These are phyloP conservation scores for Thamnophis elegans DNA, from an alignment of 2,797 vertebrate genomes.

Conservation along the genomic window DNA sequence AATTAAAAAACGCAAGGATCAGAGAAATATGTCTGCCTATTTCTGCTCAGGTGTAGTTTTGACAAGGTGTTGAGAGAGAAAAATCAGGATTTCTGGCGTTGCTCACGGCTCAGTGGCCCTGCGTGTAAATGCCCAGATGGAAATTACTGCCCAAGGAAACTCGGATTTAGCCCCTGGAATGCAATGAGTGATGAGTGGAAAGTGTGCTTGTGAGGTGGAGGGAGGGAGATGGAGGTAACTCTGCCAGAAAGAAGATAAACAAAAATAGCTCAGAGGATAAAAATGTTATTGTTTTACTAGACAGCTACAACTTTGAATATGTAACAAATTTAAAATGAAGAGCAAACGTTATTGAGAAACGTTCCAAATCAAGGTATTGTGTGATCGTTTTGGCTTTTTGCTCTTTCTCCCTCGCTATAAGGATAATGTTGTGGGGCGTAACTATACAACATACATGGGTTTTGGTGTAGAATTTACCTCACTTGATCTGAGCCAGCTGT, in stretches of 20 bases:
- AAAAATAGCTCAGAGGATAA: too few relatives aligned
- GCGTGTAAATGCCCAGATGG: background rate
- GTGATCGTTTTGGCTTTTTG: background rate
- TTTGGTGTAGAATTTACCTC: background rate
- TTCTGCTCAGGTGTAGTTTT: background rate
- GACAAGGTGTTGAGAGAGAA: background rate
- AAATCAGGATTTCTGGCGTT: background rate
- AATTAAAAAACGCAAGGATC: background rate
- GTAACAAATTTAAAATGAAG: background rate
- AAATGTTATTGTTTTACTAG: background rate
- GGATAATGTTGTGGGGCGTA: background rate
- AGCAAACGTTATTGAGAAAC: background rate
- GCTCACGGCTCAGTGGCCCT: background rate
- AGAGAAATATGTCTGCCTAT: background rate
- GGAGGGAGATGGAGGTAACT: background rate
- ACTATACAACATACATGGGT: background rate
- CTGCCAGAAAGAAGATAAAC: background rate
- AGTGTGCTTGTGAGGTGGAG: background rate
- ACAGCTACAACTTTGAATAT: background rate
- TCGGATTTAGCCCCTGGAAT: conserved; percentile 34
- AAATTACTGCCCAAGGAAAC: background rate
- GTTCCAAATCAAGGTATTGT: background rate
- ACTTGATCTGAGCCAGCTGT: too few relatives aligned
- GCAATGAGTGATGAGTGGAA: background rate
- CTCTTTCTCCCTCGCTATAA: too few relatives aligned